These are phyloP conservation scores for Gnatocerus cornutus DNA, from an alignment of 2,888 invertebrate species.

Conservation along the genomic window DNA sequence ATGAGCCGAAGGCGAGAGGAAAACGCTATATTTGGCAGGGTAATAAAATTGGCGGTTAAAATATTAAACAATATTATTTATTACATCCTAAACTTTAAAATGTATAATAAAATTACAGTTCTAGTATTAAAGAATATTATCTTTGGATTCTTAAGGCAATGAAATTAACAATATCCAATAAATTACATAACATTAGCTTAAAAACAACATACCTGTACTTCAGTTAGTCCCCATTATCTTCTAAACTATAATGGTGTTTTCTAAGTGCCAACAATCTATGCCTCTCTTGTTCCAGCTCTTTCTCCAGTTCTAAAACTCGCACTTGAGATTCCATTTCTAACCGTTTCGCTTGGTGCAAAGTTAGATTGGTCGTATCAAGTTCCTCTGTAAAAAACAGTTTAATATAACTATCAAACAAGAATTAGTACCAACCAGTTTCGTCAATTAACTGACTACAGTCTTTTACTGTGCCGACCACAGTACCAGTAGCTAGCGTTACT, in stretches of 20 bases:
- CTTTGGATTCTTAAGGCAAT: constrained; percentile 2
- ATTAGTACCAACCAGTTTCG: constrained; percentile 77
- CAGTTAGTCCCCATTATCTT: constrained; percentile 69
- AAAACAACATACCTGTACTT: neutral
- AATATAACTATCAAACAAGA: neutral
- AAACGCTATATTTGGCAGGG: too few relatives aligned
- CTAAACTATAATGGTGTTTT: constrained; percentile 93
- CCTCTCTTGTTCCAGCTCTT: constrained; percentile 91
- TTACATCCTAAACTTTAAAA: neutral
- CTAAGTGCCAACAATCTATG: constrained; percentile 88
- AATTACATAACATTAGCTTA: constrained; percentile 1
- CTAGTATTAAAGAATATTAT: constrained; percentile 1
- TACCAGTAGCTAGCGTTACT: constrained; percentile 84
- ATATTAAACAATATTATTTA: neutral
- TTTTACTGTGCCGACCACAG: constrained; percentile 94
- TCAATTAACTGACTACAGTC: constrained; percentile 90
- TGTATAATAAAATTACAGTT: neutral
- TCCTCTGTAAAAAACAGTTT: constrained; percentile 77
- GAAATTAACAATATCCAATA: constrained; percentile 2
- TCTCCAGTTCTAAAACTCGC: constrained; percentile 93
- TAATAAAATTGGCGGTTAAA: neutral
- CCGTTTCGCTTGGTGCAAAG: constrained; percentile 94
- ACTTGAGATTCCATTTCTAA: constrained; percentile 99
- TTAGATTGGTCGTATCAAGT: constrained; percentile 90
- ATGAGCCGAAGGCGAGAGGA: too few relatives aligned